Evolutionary conservation across 2,888 invertebrate species (phyloP).

Genomic region (Lasius platythorax): DNA sequence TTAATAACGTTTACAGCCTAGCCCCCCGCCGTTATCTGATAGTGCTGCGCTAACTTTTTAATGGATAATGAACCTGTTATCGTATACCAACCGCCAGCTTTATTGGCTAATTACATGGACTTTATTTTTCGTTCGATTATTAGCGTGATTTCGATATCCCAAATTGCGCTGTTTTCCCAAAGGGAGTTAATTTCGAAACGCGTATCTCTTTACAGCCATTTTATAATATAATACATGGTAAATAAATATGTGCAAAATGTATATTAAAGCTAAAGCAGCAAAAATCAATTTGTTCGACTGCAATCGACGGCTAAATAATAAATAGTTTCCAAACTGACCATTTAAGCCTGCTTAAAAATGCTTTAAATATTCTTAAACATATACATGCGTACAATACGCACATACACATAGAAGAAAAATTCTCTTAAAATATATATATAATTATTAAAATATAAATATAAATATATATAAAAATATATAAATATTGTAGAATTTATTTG

Average conservation of each 20-base stretch:
- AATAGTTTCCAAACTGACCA: background rate
- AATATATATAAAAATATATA: background rate
- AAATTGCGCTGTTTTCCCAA: constrained; percentile 22
- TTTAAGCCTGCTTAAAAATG: background rate
- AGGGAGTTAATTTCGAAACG: constrained; percentile 18
- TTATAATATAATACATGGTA: background rate
- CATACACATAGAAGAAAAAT: background rate
- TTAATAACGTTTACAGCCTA: constrained; percentile 41
- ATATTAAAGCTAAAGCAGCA: background rate
- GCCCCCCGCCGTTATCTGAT: constrained; percentile 36
- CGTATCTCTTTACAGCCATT: constrained; percentile 19
- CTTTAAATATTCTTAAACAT: background rate
- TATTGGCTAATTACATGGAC: constrained; percentile 36
- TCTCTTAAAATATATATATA: background rate
- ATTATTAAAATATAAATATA: too few species aligned
- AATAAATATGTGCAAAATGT: constrained; percentile 8
- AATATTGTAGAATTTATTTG: background rate
- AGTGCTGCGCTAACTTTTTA: constrained; percentile 33
- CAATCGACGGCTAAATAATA: background rate
- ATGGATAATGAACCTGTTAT: constrained; percentile 51
- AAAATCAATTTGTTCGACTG: background rate
- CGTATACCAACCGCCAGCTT: background rate
- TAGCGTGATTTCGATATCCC: constrained; percentile 11
- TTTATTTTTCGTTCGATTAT: constrained; percentile 32
- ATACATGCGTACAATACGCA: background rate